A percentile compares a stretch with the other conserved stretches of the same genome.
Evolutionary conservation across 2,797 vertebrate species (phyloP).

Genomic region (Syncerus caffer): DNA sequence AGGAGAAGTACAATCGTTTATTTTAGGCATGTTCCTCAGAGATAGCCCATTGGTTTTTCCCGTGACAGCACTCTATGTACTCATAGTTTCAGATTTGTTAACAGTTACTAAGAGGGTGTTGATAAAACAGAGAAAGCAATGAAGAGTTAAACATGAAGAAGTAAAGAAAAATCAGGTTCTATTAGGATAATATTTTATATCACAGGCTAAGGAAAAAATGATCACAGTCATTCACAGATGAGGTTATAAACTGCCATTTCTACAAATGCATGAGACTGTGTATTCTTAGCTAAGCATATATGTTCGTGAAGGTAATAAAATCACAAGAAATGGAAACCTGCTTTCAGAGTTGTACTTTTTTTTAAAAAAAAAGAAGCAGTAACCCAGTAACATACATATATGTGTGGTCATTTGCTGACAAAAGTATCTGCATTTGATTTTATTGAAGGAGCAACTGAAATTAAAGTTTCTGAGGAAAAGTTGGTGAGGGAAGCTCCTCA

Average conservation of each 20-base stretch:
- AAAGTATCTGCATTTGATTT: conserved; percentile 12
- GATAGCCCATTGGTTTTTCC: not conserved
- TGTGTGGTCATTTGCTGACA: not conserved
- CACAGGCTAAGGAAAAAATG: not conserved
- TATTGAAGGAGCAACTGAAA: not conserved
- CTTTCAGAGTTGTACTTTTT: not conserved
- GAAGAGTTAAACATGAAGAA: not conserved
- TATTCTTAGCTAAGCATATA: not conserved
- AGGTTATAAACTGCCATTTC: not conserved
- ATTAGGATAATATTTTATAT: not conserved
- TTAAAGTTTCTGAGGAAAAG: not conserved
- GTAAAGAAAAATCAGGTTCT: not conserved
- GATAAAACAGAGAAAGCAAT: not conserved
- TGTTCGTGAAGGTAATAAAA: not conserved
- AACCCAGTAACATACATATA: not conserved
- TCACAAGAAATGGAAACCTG: not conserved
- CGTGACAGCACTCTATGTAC: not conserved
- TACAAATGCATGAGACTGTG: not conserved
- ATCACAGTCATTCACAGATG: not conserved
- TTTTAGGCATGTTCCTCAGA: not conserved
- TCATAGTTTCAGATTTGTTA: not conserved
- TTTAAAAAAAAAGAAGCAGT: not conserved
- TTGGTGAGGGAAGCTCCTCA: not conserved
- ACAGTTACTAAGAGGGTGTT: not conserved
- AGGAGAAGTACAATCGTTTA: not conserved